A percentile compares a stretch with the other conserved stretches of the same genome.
These are phyloP conservation scores for Erythrolamprus reginae DNA, from an alignment of 2,113 vertebrate genomes.

Conservation along the genomic window DNA sequence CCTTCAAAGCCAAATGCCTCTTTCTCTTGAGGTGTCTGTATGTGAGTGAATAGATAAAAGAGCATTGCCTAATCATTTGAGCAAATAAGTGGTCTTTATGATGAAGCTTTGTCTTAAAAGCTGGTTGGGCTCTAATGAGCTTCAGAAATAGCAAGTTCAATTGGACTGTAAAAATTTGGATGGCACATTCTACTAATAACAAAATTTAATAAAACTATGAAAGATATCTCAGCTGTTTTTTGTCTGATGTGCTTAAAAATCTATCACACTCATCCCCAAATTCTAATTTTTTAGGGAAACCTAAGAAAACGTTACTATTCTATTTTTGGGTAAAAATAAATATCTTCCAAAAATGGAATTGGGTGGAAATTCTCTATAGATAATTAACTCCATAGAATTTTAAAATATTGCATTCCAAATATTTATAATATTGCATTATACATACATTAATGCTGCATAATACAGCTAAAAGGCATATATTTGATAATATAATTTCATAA, in stretches of 20 bases:
- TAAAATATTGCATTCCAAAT: neutral
- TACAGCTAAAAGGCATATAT: neutral
- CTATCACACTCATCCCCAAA: neutral
- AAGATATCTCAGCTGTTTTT: neutral
- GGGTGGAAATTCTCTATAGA: neutral
- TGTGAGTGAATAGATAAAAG: neutral
- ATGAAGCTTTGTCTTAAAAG: neutral
- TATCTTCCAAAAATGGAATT: neutral
- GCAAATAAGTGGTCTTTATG: neutral
- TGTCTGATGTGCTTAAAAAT: neutral
- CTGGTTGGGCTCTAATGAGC: neutral
- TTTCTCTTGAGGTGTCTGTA: neutral
- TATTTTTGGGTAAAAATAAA: no score
- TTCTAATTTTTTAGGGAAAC: neutral
- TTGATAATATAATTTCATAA: neutral
- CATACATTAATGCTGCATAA: neutral
- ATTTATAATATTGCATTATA: neutral
- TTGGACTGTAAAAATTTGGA: neutral
- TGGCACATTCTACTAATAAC: neutral
- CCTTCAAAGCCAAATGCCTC: neutral
- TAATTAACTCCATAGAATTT: neutral
- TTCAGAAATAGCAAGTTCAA: neutral
- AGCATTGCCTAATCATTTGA: neutral
- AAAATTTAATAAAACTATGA: neutral
- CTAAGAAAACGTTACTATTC: neutral